phyloP scores from a whole-genome alignment of 2,113 vertebrate genomes.

The Propithecus coquereli region DNA sequence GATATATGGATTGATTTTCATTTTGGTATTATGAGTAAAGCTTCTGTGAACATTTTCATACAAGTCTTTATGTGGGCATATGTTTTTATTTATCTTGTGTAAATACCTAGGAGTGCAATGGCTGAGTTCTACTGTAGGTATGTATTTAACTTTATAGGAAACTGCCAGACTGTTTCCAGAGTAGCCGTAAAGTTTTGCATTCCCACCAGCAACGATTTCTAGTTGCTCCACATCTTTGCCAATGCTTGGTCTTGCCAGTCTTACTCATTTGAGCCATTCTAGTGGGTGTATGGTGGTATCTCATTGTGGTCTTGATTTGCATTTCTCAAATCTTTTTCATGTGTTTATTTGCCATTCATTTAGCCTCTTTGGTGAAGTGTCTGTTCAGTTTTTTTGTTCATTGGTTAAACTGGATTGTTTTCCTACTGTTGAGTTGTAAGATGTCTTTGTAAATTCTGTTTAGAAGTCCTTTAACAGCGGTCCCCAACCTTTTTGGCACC shows the following conservation, averaged over 20 bases:
- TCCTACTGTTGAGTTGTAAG: neutral
- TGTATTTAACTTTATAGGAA: neutral
- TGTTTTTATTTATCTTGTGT: neutral
- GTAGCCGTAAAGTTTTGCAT: neutral
- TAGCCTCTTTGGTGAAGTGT: neutral
- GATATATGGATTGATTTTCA: too few species aligned
- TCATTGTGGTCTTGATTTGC: neutral
- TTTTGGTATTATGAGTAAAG: neutral
- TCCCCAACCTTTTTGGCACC: too few species aligned
- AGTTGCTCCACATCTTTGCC: fast-evolving
- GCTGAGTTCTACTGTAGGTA: neutral
- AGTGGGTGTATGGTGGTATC: neutral
- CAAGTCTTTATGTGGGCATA: neutral
- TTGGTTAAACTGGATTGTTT: neutral
- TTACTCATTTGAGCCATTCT: neutral
- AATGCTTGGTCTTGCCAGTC: neutral
- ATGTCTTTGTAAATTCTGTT: neutral
- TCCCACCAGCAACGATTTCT: neutral
- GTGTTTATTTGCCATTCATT: conserved; percentile 23
- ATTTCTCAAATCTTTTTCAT: neutral
- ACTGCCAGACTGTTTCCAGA: neutral
- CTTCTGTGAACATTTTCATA: neutral
- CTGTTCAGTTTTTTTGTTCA: neutral
- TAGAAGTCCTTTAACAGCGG: neutral
- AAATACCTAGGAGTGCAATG: neutral